A percentile compares a stretch with the other conserved stretches of the same genome.
phyloP scores from a whole-genome alignment of 2,797 vertebrate species.

The Tenualosa ilisha region DNA sequence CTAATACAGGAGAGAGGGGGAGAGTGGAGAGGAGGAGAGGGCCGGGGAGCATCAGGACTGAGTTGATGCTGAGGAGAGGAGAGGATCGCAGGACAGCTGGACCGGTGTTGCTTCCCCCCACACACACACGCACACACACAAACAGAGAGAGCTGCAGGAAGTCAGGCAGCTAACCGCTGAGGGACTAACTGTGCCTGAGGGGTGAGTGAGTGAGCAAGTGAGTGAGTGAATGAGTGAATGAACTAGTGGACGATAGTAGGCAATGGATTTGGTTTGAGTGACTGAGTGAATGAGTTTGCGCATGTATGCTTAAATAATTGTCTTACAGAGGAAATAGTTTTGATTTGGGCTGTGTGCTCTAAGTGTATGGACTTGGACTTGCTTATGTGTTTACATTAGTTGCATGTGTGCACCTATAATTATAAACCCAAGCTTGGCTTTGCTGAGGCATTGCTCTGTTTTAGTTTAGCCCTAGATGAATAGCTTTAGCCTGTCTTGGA shows the following conservation, averaged over 20 bases:
- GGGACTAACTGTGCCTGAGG: neutral
- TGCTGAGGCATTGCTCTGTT: neutral
- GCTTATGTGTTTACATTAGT: neutral
- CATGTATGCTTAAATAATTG: neutral
- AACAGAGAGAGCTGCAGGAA: neutral
- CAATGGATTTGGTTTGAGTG: neutral
- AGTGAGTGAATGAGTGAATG: neutral
- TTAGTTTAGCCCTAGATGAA: neutral
- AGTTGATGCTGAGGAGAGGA: slow-evolving; percentile 48
- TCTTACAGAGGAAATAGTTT: neutral
- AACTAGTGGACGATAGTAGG: neutral
- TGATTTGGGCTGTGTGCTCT: neutral
- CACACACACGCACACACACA: neutral
- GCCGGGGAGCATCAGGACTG: slow-evolving; percentile 41
- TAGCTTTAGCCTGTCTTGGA: neutral
- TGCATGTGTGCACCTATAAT: too few species aligned
- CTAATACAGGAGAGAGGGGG: slow-evolving; percentile 20
- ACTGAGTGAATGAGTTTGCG: neutral
- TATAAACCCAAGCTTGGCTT: neutral
- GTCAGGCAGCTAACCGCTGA: slow-evolving; percentile 1
- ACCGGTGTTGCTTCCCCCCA: neutral
- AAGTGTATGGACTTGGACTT: neutral
- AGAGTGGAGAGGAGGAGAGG: slow-evolving; percentile 14
- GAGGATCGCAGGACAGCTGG: slow-evolving; percentile 42
- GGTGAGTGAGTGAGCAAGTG: slow-evolving; percentile 7